phyloP scores from a whole-genome alignment of 2,113 vertebrate species.

The pig (Sus scrofa) region DNA sequence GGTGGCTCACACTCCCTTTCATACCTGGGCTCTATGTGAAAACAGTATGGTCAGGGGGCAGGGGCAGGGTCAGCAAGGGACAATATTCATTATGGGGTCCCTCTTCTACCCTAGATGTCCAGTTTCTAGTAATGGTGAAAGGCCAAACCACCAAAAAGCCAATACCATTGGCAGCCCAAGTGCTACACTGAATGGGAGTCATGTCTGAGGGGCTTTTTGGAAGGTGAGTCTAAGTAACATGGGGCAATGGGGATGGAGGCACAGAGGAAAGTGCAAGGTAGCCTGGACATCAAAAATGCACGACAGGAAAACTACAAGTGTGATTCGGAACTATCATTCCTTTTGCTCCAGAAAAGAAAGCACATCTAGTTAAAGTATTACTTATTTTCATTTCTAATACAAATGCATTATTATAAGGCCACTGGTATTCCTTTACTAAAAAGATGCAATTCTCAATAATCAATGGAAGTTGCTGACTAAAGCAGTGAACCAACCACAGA shows the following conservation, averaged over 20 bases:
- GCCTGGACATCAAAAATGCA: not conserved
- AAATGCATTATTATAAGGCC: not conserved
- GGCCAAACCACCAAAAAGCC: not conserved
- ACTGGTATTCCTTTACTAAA: slow-evolving; percentile 9
- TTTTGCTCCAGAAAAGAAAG: not conserved
- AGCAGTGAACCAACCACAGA: not conserved
- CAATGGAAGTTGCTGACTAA: not conserved
- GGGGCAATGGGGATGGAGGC: not conserved
- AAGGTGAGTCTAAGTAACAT: not conserved
- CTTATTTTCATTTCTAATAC: not conserved
- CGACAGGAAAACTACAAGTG: not conserved
- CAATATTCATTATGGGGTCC: accelerated
- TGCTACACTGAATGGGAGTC: not conserved
- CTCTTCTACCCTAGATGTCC: not conserved
- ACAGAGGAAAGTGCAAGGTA: not conserved
- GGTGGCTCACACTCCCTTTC: not conserved
- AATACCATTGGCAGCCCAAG: accelerated
- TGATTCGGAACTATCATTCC: not conserved
- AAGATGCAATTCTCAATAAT: not conserved
- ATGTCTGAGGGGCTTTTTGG: not conserved
- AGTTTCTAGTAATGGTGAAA: not conserved
- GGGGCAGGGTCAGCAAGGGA: not conserved
- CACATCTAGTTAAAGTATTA: not conserved
- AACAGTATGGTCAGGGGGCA: accelerated
- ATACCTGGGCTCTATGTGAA: not conserved